phyloP scores from a whole-genome alignment of 2,113 vertebrate species.

The Bagarius yarrelli region DNA sequence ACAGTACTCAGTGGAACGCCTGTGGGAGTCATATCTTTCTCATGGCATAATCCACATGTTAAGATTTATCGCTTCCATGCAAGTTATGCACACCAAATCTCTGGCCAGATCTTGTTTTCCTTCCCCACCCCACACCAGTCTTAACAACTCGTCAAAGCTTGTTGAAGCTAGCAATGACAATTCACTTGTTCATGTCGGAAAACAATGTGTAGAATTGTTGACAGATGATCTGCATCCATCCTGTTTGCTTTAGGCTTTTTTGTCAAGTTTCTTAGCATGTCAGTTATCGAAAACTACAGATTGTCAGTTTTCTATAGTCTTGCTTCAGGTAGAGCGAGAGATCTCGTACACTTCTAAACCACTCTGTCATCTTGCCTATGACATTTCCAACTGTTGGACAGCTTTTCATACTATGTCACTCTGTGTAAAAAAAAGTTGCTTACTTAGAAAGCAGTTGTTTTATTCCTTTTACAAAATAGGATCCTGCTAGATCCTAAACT shows the following conservation, averaged over 20 bases:
- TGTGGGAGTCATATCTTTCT: constrained; percentile 48
- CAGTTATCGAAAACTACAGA: constrained; percentile 57
- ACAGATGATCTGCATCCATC: constrained; percentile 57
- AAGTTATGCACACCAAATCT: constrained; percentile 48
- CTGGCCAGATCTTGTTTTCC: constrained; percentile 36
- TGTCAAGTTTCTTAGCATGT: constrained; percentile 49
- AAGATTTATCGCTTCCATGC: constrained; percentile 55
- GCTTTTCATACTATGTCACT: constrained; percentile 20
- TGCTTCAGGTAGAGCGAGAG: neutral
- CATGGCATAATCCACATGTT: constrained; percentile 57
- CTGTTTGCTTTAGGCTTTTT: constrained; percentile 57
- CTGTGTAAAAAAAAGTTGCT: constrained; percentile 30
- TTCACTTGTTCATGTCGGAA: neutral
- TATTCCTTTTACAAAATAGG: constrained; percentile 11
- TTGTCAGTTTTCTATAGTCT: constrained; percentile 42
- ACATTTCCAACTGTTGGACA: neutral
- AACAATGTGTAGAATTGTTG: constrained; percentile 41
- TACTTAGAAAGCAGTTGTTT: neutral
- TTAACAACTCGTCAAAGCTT: constrained; percentile 56
- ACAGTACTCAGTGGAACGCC: constrained; percentile 40
- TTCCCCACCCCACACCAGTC: neutral
- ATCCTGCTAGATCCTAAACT: constrained; percentile 29
- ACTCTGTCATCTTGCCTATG: constrained; percentile 21
- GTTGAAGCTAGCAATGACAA: constrained; percentile 32
- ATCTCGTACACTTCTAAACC: constrained; percentile 12